A percentile compares a stretch with the other conserved stretches of the same genome.
Evolutionary conservation across 2,888 invertebrate genomes (phyloP).

Genomic region (Lutraria lutraria): DNA sequence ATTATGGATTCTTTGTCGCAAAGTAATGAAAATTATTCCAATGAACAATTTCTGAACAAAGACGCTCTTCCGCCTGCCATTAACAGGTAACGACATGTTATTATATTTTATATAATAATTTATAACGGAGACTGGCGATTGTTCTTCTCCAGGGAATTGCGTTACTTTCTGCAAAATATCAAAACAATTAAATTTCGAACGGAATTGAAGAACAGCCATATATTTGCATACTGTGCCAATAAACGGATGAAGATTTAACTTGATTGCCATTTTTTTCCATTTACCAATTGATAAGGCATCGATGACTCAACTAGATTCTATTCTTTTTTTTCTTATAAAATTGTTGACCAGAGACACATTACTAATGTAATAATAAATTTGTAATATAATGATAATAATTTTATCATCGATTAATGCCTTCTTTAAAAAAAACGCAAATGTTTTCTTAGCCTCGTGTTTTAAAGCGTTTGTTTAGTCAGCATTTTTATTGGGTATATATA

Average conservation of each 20-base stretch:
- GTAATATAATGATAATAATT: too few relatives aligned
- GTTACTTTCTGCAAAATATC: neutral
- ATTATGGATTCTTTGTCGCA: constrained; percentile 12
- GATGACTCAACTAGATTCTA: neutral
- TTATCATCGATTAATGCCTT: too few relatives aligned
- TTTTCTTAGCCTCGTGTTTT: too few relatives aligned
- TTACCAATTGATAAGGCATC: neutral
- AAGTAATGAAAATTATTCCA: neutral
- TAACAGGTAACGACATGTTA: constrained; percentile 28
- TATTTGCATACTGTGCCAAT: neutral
- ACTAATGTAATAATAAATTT: too few relatives aligned
- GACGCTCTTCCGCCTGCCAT: constrained; percentile 27
- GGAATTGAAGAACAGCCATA: neutral
- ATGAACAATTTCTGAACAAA: neutral
- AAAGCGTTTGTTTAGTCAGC: too few relatives aligned
- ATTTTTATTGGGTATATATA: too few relatives aligned
- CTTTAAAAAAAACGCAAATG: too few relatives aligned
- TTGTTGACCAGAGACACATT: too few relatives aligned
- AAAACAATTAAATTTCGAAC: constrained; percentile 7
- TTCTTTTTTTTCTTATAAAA: neutral
- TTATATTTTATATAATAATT: neutral
- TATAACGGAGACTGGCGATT: neutral
- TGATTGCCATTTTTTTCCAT: neutral
- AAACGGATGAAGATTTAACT: neutral
- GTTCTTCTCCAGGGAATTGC: neutral